Evolutionary conservation across 2,797 vertebrate genomes (phyloP).

Genomic region (Catharus ustulatus): DNA sequence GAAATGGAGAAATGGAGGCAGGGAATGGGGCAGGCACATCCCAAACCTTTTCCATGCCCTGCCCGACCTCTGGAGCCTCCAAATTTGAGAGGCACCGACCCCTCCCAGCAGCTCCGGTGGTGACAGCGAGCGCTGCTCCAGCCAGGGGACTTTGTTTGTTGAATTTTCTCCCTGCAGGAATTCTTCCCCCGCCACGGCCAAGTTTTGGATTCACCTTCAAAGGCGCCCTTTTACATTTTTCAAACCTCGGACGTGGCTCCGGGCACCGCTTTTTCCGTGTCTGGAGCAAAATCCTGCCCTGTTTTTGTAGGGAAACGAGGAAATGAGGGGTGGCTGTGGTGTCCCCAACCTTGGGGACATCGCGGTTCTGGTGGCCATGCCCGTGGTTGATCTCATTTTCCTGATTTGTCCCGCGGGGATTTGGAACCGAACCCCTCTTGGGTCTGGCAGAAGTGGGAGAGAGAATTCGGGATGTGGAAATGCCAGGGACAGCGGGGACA

Average conservation of each 20-base stretch:
- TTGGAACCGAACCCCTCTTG: background rate
- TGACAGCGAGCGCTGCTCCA: background rate
- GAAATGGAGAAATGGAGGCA: background rate
- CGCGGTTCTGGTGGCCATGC: background rate
- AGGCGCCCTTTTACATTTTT: background rate
- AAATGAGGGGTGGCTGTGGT: background rate
- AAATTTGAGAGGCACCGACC: background rate
- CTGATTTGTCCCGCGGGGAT: background rate
- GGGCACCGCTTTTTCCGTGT: background rate
- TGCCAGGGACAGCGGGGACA: background rate
- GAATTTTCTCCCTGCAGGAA: conserved; percentile 42
- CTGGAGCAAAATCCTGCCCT: background rate
- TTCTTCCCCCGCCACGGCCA: background rate
- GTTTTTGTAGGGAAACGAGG: background rate
- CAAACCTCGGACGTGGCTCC: background rate
- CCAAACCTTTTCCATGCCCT: background rate
- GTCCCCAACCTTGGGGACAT: background rate
- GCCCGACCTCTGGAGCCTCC: background rate
- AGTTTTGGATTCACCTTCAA: conserved; percentile 2
- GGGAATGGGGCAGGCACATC: accelerated
- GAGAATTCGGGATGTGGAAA: background rate
- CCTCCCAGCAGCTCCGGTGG: background rate
- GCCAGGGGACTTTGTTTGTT: conserved; percentile 22
- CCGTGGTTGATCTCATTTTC: background rate
- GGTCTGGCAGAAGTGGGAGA: background rate